A percentile compares a stretch with the other conserved stretches of the same genome.
Conservation (phyloP, 1,140 invertebrate species). For the Caenorhabditis latens region DNA sequence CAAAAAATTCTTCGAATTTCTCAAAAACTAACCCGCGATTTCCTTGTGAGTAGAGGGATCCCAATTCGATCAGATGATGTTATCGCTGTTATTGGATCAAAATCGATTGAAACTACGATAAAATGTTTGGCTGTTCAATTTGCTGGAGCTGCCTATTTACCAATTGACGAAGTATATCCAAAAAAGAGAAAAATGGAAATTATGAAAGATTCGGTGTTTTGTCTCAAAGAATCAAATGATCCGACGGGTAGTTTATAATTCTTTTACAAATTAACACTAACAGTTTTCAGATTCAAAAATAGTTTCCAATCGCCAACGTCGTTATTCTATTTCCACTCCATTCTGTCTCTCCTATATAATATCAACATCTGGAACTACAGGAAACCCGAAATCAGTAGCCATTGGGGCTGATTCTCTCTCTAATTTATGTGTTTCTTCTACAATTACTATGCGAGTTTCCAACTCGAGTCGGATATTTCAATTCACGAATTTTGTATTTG, state of each 20-base stretch:
- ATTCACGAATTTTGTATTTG: slow-evolving; percentile 66
- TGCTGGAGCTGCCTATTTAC: slow-evolving; percentile 63
- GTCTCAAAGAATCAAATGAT: not conserved
- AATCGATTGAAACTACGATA: slow-evolving; percentile 44
- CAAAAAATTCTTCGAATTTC: not conserved
- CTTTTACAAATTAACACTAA: not conserved
- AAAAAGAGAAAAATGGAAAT: slow-evolving; percentile 9
- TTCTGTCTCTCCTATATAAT: slow-evolving; percentile 62
- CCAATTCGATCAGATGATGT: slow-evolving; percentile 53
- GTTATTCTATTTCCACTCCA: not conserved
- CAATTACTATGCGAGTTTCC: not conserved
- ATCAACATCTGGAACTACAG: slow-evolving; percentile 66
- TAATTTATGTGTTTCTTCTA: slow-evolving; percentile 13
- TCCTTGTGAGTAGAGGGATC: slow-evolving; percentile 1
- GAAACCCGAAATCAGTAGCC: slow-evolving; percentile 61
- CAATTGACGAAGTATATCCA: slow-evolving; percentile 48
- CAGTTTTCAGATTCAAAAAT: not conserved
- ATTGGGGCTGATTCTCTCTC: slow-evolving; percentile 24
- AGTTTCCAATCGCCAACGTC: not conserved
- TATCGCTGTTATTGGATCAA: slow-evolving; percentile 49
- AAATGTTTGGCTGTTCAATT: slow-evolving; percentile 55
- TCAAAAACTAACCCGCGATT: not conserved
- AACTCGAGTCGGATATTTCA: slow-evolving; percentile 61
- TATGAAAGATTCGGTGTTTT: not conserved
- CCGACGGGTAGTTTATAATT: not conserved